Percentiles rank a stretch among this genome's conserved stretches.
phyloP scores from a whole-genome alignment of 2,888 invertebrate species.

The Drosophila merina region DNA sequence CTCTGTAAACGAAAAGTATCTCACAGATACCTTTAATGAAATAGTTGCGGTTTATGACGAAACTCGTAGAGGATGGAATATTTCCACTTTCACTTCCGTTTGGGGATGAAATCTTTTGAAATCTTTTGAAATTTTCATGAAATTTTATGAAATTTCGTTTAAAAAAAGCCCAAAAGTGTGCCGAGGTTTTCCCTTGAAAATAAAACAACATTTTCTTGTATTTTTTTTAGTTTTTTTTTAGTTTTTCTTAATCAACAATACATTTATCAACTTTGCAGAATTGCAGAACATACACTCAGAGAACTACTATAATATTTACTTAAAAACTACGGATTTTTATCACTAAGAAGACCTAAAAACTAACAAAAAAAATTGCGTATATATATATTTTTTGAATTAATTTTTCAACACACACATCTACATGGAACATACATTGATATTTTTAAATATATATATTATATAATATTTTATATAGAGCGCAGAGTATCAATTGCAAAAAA shows the following conservation, averaged over 20 bases:
- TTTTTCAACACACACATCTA: neutral
- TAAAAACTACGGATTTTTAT: neutral
- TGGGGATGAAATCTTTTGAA: neutral
- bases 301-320: neutral
- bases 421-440: neutral
- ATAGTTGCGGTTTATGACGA: neutral
- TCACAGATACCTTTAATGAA: neutral
- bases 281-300: neutral
- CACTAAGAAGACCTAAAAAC: neutral
- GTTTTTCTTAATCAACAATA: neutral
- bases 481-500: constrained; percentile 1
- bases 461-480: neutral
- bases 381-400: neutral
- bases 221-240: neutral
- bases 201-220: neutral
- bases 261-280: neutral
- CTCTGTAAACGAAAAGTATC: neutral
- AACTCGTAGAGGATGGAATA: neutral
- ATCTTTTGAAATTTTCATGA: neutral
- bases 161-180: neutral
- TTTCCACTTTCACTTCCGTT: neutral
- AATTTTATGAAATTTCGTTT: too few relatives aligned
- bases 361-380: neutral
- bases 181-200: neutral
- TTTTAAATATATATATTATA: neutral